These are phyloP conservation scores for Leucosticte australis DNA, from an alignment of 2,113 vertebrate genomes.

Conservation along the genomic window DNA sequence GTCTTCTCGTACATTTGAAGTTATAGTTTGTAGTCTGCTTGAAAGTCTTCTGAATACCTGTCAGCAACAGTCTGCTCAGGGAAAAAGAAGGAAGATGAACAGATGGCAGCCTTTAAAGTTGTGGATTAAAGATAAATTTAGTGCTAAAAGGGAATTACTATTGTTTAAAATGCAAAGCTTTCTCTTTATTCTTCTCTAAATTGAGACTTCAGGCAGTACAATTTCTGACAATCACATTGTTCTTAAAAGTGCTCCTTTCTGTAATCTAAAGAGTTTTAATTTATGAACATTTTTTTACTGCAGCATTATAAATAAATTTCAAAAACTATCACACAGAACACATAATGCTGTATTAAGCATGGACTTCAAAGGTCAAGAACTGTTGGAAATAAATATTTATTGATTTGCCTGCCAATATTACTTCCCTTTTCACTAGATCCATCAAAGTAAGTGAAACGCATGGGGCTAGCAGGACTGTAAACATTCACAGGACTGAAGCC, in stretches of 20 bases:
- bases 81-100: not conserved
- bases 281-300: not conserved
- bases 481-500: not conserved
- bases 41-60: not conserved
- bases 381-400: not conserved
- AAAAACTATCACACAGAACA: not conserved
- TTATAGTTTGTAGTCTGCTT: not conserved
- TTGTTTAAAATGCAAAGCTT: constrained; percentile 28
- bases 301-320: not conserved
- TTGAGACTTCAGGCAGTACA: not conserved
- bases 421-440: not conserved
- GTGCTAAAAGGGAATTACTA: not conserved
- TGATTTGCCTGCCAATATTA: not conserved
- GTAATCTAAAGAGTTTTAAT: not conserved
- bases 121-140: constrained; percentile 15
- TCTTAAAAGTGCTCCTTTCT: not conserved
- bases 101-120: constrained; percentile 14
- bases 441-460: not conserved
- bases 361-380: not conserved
- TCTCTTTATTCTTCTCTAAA: not conserved
- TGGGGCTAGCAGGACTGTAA: not conserved
- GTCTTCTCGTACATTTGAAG: not conserved
- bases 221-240: not conserved
- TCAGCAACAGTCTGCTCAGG: not conserved
- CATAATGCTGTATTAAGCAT: not conserved